Base-by-base conservation (phyloP, 2,888 invertebrate genomes). In the Balanococcus diminutus region DNA sequence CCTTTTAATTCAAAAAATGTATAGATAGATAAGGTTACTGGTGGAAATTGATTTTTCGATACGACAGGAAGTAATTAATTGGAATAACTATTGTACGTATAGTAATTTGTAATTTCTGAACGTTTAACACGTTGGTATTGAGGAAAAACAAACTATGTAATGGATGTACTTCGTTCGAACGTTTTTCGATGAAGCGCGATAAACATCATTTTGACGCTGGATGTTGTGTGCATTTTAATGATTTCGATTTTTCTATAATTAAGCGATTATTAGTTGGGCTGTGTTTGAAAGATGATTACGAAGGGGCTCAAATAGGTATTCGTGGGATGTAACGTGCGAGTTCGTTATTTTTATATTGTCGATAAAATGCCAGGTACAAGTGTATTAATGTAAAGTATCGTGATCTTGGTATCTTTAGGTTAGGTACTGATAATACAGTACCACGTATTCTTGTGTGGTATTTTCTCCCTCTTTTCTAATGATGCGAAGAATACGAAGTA, bases 221-320 rank as follows among this genome's bases (percentile, higher is more conserved):
- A 67, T 28, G 67, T 67, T 25, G 28, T 25, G 28, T 28, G 67
- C 67, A 67, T 67, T 67, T 28, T 67, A 67, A 67, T 67, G 67
- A 67, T 67, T 56, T 67, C 14, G 28, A 67, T 67, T 67, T 67
- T 67, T 67, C 19, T 28, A 67, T 67, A 67, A 67, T 67, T 67
- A 67, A 67, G 28, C 67, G 67, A 67, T 67, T 67, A 67, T 67
- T 19, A 67, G 67, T 67, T 67, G 67, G 67, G 67, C 28, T 67
- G 67, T 28, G 67, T 28, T 67, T 67, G 16, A 22, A 22, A 56
- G 56, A 56, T 56, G 67, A 67, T 67, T 67, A 31, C 67, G 28
- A 14, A 28, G 14, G 67, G 67, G 28, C 14, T 31, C 28, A 0
- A 25, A 14, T 4, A 14, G 28, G 19, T 56, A 56, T 6, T 67